These are phyloP conservation scores for Camelus dromedarius DNA, from an alignment of 2,113 vertebrate species.

Conservation along the genomic window DNA sequence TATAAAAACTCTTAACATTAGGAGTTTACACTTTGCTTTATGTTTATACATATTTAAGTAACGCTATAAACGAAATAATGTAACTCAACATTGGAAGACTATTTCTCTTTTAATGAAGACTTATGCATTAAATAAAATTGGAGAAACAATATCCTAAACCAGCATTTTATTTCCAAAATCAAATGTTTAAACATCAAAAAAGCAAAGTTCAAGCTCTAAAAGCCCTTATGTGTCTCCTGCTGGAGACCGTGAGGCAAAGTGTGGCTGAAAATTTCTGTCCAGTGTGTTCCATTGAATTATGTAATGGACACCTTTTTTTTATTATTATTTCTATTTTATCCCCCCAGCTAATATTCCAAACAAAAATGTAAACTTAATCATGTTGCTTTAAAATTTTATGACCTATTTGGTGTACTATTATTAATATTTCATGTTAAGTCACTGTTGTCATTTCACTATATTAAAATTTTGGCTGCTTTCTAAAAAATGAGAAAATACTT, in stretches of 20 bases:
- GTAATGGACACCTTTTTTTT: background rate
- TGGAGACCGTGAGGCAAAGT: background rate
- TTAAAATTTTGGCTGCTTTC: background rate
- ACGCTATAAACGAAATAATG: slow-evolving; percentile 63
- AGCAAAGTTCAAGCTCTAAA: background rate
- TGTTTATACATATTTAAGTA: slow-evolving; percentile 70
- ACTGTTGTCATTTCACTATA: background rate
- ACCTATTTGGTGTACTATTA: slow-evolving; percentile 33
- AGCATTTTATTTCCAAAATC: slow-evolving; percentile 11
- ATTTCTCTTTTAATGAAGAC: background rate
- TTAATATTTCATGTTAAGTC: slow-evolving; percentile 59
- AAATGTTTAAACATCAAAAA: background rate
- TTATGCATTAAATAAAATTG: slow-evolving; percentile 15
- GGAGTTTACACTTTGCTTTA: slow-evolving; percentile 63
- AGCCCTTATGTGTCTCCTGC: background rate
- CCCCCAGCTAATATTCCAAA: slow-evolving; percentile 12
- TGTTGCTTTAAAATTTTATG: slow-evolving; percentile 30
- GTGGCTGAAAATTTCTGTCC: background rate
- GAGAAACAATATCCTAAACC: background rate
- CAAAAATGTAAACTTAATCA: slow-evolving; percentile 41
- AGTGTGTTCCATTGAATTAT: slow-evolving; percentile 37
- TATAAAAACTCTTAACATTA: slow-evolving; percentile 54
- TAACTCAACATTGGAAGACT: slow-evolving; percentile 17
- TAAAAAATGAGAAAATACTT: background rate
- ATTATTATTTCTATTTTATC: slow-evolving; percentile 21